phyloP scores from a whole-genome alignment of 2,888 invertebrate genomes.

The Campaea margaritaria region DNA sequence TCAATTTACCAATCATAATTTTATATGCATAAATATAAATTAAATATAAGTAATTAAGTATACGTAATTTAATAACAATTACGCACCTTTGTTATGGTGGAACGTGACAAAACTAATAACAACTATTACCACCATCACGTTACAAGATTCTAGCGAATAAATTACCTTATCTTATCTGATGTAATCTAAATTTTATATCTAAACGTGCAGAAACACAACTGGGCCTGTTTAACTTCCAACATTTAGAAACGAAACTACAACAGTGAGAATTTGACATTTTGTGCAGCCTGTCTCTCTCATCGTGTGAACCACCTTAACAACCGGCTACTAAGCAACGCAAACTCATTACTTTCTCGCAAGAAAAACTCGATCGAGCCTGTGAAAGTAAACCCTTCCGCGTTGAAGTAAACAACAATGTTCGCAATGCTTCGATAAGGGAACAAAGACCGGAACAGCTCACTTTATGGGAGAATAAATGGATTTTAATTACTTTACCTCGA shows the following conservation, averaged over 20 bases:
- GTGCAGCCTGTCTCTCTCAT: constrained; percentile 30
- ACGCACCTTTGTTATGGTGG: too few relatives aligned
- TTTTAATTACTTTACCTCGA: constrained; percentile 21
- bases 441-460: constrained; percentile 25
- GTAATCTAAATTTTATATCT: too few relatives aligned
- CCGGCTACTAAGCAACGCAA: constrained; percentile 9
- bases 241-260: constrained; percentile 16
- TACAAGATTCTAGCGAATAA: too few relatives aligned
- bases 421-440: constrained; percentile 24
- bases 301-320: constrained; percentile 48
- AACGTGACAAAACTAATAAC: too few relatives aligned
- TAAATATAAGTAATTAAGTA: too few relatives aligned
- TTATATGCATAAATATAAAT: too few relatives aligned
- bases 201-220: background rate
- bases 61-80: too few relatives aligned
- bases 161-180: too few relatives aligned
- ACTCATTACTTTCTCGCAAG: constrained; percentile 10
- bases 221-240: constrained; percentile 5
- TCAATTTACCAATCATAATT: too few relatives aligned
- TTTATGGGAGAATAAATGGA: constrained; percentile 16
- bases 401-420: constrained; percentile 22
- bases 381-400: constrained; percentile 23
- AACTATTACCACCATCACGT: too few relatives aligned
- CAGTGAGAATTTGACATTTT: constrained; percentile 53
- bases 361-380: constrained; percentile 17